Evolutionary conservation across 2,888 invertebrate species (phyloP).

Genomic region (Meta bourneti): DNA sequence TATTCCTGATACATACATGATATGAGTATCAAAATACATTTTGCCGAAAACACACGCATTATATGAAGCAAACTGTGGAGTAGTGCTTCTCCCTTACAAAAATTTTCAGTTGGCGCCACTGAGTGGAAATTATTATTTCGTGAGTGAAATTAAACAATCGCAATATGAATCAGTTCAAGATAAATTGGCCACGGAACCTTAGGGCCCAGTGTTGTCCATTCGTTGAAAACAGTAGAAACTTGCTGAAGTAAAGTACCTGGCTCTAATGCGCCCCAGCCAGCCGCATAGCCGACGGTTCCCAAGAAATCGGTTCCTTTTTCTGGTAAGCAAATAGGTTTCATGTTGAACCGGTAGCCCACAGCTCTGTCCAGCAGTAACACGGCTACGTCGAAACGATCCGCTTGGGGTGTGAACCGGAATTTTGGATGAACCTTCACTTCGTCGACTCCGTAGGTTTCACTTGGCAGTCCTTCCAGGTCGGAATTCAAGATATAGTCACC

Average conservation of each 20-base stretch:
- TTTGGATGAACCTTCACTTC: conserved; percentile 94
- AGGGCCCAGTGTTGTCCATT: no score
- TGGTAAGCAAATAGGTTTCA: conserved; percentile 95
- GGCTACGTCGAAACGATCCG: conserved; percentile 92
- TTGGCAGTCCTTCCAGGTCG: conserved; percentile 93
- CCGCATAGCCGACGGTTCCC: conserved; percentile 94
- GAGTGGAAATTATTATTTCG: no score
- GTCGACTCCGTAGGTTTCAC: conserved; percentile 94
- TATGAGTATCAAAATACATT: no score
- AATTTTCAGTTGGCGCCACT: no score
- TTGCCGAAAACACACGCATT: no score
- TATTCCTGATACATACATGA: no score
- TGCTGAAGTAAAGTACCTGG: conserved; percentile 81
- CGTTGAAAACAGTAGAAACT: no score
- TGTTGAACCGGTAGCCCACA: conserved; percentile 85
- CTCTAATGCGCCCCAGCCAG: conserved; percentile 94
- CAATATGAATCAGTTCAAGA: no score
- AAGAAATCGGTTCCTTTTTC: conserved; percentile 93
- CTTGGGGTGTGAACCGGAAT: conserved; percentile 94
- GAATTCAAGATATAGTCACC: conserved; percentile 97
- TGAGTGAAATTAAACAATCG: no score
- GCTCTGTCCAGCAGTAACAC: conserved; percentile 90
- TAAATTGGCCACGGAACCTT: no score
- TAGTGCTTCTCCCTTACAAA: no score
- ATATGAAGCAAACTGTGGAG: no score